A percentile compares a stretch with the other conserved stretches of the same genome.
phyloP scores from a whole-genome alignment of 2,797 vertebrate species.

The Aythya fuligula region DNA sequence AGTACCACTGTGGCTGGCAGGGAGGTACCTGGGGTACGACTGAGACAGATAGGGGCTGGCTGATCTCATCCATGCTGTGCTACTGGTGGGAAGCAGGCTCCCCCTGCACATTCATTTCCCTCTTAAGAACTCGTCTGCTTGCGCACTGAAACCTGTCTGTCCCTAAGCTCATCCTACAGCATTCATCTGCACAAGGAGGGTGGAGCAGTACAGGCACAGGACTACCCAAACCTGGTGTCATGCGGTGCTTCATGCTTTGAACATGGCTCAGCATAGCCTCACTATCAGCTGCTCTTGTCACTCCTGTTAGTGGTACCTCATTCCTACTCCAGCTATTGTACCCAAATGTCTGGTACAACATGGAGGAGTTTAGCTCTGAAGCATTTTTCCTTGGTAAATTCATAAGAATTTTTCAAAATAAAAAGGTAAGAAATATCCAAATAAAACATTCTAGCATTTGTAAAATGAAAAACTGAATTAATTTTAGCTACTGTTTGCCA shows the following conservation, averaged over 20 bases:
- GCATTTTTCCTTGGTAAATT: not conserved
- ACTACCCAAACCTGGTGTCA: not conserved
- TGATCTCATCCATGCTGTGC: not conserved
- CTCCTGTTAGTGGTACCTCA: not conserved
- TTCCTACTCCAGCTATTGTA: not conserved
- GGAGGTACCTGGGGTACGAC: not conserved
- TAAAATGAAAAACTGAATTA: not conserved
- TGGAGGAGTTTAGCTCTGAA: not conserved
- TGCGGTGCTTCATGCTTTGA: rapidly evolving
- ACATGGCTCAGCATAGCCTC: not conserved
- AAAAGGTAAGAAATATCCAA: not conserved
- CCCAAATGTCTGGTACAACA: not conserved
- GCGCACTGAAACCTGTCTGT: not conserved
- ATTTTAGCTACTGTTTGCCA: not conserved
- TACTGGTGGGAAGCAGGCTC: not conserved
- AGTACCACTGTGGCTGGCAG: rapidly evolving
- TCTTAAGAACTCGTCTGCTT: not conserved
- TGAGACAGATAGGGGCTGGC: not conserved
- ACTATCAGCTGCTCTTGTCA: not conserved
- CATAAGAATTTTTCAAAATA: not conserved
- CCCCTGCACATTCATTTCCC: not conserved
- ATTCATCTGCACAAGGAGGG: not conserved
- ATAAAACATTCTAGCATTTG: not conserved
- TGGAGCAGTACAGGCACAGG: not conserved
- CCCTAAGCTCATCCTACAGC: not conserved